Conservation (phyloP, 2,113 vertebrate genomes). For the Spea multiplicata region DNA sequence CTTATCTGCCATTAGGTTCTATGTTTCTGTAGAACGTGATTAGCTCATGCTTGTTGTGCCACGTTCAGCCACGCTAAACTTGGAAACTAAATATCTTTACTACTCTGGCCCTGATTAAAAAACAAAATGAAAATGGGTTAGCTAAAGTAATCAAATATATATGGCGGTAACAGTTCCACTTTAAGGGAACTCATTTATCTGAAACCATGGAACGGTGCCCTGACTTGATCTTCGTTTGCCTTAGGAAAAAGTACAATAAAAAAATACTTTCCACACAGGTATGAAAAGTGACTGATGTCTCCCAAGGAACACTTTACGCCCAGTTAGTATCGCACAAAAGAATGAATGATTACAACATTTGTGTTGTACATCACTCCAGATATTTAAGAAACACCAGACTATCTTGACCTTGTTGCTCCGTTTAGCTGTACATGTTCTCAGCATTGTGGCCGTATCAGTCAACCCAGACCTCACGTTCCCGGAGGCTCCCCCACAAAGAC, state of each 20-base stretch:
- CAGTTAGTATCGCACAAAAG: neutral
- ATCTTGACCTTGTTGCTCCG: slow-evolving; percentile 9
- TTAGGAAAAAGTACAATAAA: neutral
- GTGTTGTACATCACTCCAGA: neutral
- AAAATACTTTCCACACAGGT: neutral
- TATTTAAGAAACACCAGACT: slow-evolving; percentile 8
- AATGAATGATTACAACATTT: slow-evolving; percentile 10
- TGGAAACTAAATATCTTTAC: no score
- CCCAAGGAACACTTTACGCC: neutral
- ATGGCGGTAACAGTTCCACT: no score
- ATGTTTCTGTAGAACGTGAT: no score
- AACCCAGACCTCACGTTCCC: neutral
- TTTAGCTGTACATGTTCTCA: slow-evolving; percentile 7
- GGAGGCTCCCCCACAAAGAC: slow-evolving; percentile 2
- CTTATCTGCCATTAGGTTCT: no score
- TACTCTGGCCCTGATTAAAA: no score
- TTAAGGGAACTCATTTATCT: no score
- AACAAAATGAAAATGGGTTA: no score
- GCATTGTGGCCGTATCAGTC: slow-evolving; percentile 25
- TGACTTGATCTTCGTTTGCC: neutral
- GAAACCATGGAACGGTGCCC: neutral
- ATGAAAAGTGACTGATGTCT: slow-evolving; percentile 8
- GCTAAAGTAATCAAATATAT: no score
- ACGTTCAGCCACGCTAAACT: no score
- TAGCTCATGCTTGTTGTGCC: no score